Evolutionary conservation across 2,113 vertebrate genomes (phyloP).

Genomic region (Nestor notabilis): DNA sequence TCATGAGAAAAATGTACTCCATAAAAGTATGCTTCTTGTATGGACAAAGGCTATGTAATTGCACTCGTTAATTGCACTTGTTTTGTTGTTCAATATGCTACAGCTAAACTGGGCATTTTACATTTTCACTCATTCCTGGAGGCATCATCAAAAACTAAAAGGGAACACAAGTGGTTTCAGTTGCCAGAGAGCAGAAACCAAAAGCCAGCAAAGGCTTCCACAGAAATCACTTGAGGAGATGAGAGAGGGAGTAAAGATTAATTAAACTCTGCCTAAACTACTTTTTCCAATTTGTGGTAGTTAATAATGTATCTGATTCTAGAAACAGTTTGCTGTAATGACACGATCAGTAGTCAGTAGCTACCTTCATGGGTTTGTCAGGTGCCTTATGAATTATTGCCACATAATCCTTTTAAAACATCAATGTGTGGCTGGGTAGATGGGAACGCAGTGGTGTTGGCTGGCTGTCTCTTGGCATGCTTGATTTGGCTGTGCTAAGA

Average conservation of each 20-base stretch:
- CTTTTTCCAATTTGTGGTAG: neutral
- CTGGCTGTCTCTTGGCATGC: neutral
- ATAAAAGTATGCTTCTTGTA: neutral
- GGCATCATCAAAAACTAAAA: neutral
- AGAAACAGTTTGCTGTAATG: neutral
- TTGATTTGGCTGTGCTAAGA: neutral
- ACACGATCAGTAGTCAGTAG: neutral
- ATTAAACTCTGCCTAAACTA: neutral
- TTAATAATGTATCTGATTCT: neutral
- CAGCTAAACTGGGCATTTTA: neutral
- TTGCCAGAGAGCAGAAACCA: neutral
- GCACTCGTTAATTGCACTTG: neutral
- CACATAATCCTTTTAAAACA: neutral
- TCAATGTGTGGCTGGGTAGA: neutral
- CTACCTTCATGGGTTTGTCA: rapidly evolving
- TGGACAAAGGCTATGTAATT: neutral
- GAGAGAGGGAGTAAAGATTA: neutral
- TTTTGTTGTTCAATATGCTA: neutral
- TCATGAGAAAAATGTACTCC: neutral
- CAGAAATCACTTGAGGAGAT: neutral
- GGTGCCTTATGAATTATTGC: neutral
- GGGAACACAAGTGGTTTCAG: neutral
- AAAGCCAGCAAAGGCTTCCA: neutral
- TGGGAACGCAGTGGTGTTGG: neutral
- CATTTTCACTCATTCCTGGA: neutral